A percentile compares a stretch with the other conserved stretches of the same genome.
Conservation (phyloP, 23 tunicate genomes). For the Clavelina lepadiformis region DNA sequence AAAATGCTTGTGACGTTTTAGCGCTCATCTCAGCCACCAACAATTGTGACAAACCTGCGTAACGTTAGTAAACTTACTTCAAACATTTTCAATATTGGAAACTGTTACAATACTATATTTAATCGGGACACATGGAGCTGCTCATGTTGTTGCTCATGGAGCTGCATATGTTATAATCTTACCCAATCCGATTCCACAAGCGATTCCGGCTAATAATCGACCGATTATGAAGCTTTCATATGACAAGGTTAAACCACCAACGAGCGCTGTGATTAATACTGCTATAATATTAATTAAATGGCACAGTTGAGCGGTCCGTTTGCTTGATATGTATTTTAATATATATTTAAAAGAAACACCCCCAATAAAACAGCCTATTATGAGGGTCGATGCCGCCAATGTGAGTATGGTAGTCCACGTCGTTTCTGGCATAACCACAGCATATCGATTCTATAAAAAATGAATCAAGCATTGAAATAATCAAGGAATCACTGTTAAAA, state of each 20-base stretch:
- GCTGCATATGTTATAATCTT: no score
- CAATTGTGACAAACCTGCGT: slow-evolving; percentile 8
- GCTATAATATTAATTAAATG: slow-evolving; percentile 35
- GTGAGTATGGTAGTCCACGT: slow-evolving; percentile 31
- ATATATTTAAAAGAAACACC: slow-evolving; percentile 4
- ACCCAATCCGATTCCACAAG: slow-evolving; percentile 28
- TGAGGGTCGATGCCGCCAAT: slow-evolving; percentile 21
- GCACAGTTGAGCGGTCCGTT: slow-evolving; percentile 9
- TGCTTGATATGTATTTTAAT: slow-evolving; percentile 7
- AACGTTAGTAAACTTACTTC: no score
- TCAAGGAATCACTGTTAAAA: no score
- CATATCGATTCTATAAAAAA: slow-evolving; percentile 18
- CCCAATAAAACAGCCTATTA: slow-evolving; percentile 19
- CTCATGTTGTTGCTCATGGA: no score
- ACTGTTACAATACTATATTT: no score
- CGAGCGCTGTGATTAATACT: slow-evolving; percentile 23
- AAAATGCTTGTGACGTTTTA: slow-evolving; percentile 1
- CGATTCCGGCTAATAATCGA: slow-evolving; percentile 28
- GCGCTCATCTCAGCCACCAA: slow-evolving; percentile 40
- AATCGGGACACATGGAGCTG: no score
- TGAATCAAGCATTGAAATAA: neutral
- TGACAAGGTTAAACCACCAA: slow-evolving; percentile 35
- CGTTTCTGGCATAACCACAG: slow-evolving; percentile 11
- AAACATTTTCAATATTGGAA: no score
- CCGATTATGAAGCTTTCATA: slow-evolving; percentile 53